Conservation (phyloP, 2,113 vertebrate species). For the Australoheros scitulus region DNA sequence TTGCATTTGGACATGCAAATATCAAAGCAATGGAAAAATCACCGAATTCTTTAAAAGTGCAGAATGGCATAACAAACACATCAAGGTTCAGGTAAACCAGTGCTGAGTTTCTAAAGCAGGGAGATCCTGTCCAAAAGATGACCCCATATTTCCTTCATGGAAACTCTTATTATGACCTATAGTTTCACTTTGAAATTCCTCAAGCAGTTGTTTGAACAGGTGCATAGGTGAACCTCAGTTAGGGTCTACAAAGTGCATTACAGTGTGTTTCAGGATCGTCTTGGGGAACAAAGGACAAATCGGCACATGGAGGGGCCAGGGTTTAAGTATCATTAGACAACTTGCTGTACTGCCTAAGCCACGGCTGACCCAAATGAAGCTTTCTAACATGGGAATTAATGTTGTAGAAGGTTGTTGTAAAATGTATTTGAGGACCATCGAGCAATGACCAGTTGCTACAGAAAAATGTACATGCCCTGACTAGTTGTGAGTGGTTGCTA, state of each 20-base stretch:
- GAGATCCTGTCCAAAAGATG: too few species aligned
- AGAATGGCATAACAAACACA: neutral
- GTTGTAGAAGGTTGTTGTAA: too few species aligned
- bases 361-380: neutral
- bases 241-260: neutral
- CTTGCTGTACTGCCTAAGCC: neutral
- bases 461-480: neutral
- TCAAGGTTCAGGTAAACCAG: neutral
- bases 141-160: neutral
- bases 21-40: neutral
- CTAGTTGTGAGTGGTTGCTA: too few species aligned
- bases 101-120: too few species aligned
- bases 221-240: neutral
- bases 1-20: neutral
- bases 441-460: neutral
- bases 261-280: neutral
- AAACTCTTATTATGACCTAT: neutral
- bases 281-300: neutral
- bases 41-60: neutral
- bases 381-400: neutral
- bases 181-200: neutral
- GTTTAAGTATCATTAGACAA: neutral
- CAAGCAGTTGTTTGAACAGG: neutral
- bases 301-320: neutral
- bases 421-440: neutral